Conservation (phyloP, 2,888 invertebrate species). For the Cistogaster globosa region DNA sequence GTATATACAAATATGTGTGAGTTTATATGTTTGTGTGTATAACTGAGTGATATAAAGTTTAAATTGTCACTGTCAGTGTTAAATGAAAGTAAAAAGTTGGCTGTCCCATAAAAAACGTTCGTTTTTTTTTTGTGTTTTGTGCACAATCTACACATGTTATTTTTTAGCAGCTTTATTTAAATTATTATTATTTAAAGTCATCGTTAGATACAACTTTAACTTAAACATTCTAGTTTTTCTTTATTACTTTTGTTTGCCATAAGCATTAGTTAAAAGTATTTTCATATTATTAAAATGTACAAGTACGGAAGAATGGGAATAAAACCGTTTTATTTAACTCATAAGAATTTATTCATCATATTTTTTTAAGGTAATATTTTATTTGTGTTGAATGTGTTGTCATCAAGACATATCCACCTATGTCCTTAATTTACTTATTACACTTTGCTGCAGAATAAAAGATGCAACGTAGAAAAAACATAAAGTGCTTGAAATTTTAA, state of each 20-base stretch:
- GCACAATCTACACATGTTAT: not conserved
- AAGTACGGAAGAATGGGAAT: not conserved
- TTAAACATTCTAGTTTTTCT: not conserved
- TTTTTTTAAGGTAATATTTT: too few relatives aligned
- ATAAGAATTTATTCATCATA: too few relatives aligned
- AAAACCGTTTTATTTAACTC: too few relatives aligned
- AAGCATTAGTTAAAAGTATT: not conserved
- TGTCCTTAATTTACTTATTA: too few relatives aligned
- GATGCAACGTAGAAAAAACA: too few relatives aligned
- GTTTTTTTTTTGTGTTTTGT: too few relatives aligned
- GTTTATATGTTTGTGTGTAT: not conserved
- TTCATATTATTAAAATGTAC: not conserved
- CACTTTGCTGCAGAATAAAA: too few relatives aligned
- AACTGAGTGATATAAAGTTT: constrained; percentile 22
- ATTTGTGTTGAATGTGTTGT: too few relatives aligned
- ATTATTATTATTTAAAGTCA: constrained; percentile 5
- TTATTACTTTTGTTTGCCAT: constrained; percentile 5
- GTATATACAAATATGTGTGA: too few relatives aligned
- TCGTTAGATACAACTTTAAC: not conserved
- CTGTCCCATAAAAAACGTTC: constrained; percentile 5
- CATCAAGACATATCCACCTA: too few relatives aligned
- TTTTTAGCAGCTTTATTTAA: not conserved
- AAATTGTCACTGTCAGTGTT: constrained; percentile 49
- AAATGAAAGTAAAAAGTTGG: constrained; percentile 30
- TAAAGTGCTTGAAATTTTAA: too few relatives aligned